Evolutionary conservation across 2,113 vertebrate genomes (phyloP).

Genomic region (Scophthalmus maximus): DNA sequence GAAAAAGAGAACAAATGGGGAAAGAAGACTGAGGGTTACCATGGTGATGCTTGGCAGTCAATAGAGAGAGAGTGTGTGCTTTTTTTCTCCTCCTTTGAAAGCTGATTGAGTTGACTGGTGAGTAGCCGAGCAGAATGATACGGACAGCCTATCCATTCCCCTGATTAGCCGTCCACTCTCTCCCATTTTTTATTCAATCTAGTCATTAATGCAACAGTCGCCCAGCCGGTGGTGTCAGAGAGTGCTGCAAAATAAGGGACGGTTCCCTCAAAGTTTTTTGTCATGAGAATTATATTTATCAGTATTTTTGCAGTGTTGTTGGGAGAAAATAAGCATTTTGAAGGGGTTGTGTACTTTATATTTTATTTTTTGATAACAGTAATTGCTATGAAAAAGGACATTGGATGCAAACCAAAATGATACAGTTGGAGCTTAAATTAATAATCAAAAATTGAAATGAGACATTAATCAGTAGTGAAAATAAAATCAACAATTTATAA

Average conservation of each 20-base stretch:
- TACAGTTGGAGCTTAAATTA: no score
- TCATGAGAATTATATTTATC: no score
- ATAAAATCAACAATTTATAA: not conserved
- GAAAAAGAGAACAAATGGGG: constrained; percentile 11
- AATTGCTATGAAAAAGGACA: no score
- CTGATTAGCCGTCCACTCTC: constrained; percentile 53
- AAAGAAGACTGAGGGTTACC: constrained; percentile 57
- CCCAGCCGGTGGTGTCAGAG: constrained; percentile 1
- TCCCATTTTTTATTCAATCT: constrained; percentile 47
- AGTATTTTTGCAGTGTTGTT: no score
- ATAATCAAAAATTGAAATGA: not conserved
- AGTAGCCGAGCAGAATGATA: constrained; percentile 48
- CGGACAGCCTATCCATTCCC: constrained; percentile 52
- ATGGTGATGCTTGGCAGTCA: constrained; percentile 69
- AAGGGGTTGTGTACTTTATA: no score
- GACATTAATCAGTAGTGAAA: not conserved
- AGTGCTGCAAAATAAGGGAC: constrained; percentile 13
- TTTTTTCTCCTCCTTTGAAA: constrained; percentile 31
- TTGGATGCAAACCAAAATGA: no score
- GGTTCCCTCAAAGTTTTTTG: constrained; percentile 24
- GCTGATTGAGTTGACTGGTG: constrained; percentile 65
- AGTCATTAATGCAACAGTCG: constrained; percentile 35
- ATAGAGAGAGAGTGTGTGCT: constrained; percentile 48
- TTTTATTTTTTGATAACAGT: no score
- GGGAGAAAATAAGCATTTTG: no score